These are phyloP conservation scores for Rhinichthys klamathensis DNA, from an alignment of 2,113 vertebrate genomes.

Conservation along the genomic window DNA sequence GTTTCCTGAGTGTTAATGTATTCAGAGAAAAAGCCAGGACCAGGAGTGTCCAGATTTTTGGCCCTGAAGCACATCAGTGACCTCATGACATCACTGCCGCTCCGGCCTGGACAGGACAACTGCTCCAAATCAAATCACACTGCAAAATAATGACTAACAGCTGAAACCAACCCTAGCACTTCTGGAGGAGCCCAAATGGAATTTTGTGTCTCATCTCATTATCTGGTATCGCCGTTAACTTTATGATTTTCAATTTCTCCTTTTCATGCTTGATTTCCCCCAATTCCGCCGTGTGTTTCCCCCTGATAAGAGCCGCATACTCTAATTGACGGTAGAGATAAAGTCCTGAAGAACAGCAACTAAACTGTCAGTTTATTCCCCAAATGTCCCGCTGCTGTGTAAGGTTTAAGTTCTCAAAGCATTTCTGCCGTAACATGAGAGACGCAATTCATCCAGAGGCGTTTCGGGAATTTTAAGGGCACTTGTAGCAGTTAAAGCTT, in stretches of 20 bases:
- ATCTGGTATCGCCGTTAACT: constrained; percentile 33
- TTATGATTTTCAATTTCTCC: constrained; percentile 48
- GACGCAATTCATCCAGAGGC: neutral
- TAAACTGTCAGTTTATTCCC: constrained; percentile 25
- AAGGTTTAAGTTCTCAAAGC: constrained; percentile 17
- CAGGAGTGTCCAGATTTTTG: neutral
- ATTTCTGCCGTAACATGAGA: constrained; percentile 3
- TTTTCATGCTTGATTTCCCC: constrained; percentile 45
- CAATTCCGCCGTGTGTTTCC: constrained; percentile 39
- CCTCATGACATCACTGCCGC: neutral
- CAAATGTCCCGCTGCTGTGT: neutral
- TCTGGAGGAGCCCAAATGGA: constrained; percentile 32
- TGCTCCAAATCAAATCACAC: constrained; percentile 32
- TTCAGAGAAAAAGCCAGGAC: neutral
- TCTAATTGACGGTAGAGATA: constrained; percentile 48
- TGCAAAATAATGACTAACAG: constrained; percentile 31
- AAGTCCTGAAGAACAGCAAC: constrained; percentile 37
- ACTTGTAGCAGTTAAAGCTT: constrained; percentile 16
- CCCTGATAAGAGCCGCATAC: constrained; percentile 33
- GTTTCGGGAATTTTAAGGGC: neutral
- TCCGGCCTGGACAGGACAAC: neutral
- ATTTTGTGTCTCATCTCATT: constrained; percentile 45
- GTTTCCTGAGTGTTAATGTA: neutral
- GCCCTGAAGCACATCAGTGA: neutral
- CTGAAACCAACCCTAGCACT: constrained; percentile 6